A percentile compares a stretch with the other conserved stretches of the same genome.
Conservation (phyloP, 2,113 vertebrate genomes). For the Cromileptes altivelis region DNA sequence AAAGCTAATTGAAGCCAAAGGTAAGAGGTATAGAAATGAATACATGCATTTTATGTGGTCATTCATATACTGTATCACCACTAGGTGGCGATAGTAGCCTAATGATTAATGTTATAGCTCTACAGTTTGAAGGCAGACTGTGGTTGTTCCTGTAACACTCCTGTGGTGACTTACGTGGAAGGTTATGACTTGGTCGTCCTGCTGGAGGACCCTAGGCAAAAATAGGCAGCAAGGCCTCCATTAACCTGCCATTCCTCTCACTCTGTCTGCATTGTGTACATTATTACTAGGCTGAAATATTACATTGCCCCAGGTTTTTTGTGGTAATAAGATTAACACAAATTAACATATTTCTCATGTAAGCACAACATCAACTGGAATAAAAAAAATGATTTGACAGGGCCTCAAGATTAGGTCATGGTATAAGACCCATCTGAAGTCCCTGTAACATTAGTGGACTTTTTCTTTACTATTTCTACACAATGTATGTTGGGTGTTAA, state of each 20-base stretch:
- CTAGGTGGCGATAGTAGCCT: conserved; percentile 21
- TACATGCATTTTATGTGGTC: not conserved
- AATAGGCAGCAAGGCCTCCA: not conserved
- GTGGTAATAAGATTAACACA: not conserved
- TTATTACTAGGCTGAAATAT: not conserved
- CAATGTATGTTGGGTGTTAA: too few species aligned
- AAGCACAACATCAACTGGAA: not conserved
- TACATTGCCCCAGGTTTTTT: not conserved
- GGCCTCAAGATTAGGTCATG: not conserved
- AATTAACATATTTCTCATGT: not conserved
- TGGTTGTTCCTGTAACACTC: not conserved
- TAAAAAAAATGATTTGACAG: not conserved
- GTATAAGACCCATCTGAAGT: not conserved
- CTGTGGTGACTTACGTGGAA: not conserved
- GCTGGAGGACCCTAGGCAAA: not conserved
- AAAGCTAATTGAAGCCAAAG: not conserved
- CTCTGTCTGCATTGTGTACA: not conserved
- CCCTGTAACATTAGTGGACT: not conserved
- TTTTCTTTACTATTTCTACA: too few species aligned
- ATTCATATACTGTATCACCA: not conserved
- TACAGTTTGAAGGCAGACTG: not conserved
- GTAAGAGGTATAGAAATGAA: not conserved
- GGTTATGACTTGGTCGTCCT: not conserved
- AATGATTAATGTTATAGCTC: not conserved
- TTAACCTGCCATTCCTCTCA: not conserved